Conservation (phyloP, 2,888 invertebrate species). For the Caenorhabditis plicata region DNA sequence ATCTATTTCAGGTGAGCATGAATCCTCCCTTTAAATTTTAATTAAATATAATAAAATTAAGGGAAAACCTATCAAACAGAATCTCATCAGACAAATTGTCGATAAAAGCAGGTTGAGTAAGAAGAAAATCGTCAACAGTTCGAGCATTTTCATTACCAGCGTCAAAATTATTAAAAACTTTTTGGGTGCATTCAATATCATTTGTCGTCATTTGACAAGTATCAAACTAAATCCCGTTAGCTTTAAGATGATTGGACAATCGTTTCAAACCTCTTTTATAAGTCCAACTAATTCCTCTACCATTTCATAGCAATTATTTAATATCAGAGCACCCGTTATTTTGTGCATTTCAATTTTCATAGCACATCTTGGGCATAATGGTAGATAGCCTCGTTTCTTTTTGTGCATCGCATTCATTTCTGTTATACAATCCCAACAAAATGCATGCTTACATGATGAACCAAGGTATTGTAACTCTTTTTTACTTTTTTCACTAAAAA, state of each 20-base stretch:
- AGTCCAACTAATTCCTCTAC: slow-evolving; percentile 11
- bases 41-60: too few species aligned
- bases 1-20: slow-evolving; percentile 20
- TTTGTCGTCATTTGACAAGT: slow-evolving; percentile 5
- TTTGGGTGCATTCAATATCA: slow-evolving; percentile 19
- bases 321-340: slow-evolving; percentile 13
- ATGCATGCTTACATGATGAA: slow-evolving; percentile 36
- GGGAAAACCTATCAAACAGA: too few species aligned
- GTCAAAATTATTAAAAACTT: slow-evolving; percentile 14
- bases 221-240: neutral
- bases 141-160: neutral
- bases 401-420: slow-evolving; percentile 3
- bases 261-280: slow-evolving; percentile 6
- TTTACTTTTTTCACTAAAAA: slow-evolving; percentile 14
- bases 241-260: neutral
- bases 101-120: slow-evolving; percentile 19
- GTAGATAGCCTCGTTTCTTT: slow-evolving; percentile 1
- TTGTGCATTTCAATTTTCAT: slow-evolving; percentile 15
- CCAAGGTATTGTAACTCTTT: slow-evolving; percentile 27
- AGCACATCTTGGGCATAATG: slow-evolving; percentile 12
- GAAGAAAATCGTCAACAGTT: slow-evolving; percentile 22
- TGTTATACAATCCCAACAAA: slow-evolving; percentile 36
- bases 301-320: slow-evolving; percentile 19
- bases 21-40: slow-evolving; percentile 10
- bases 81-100: slow-evolving; percentile 1